Evolutionary conservation across 2,797 vertebrate species (phyloP).

Genomic region (Lepus townsendii): DNA sequence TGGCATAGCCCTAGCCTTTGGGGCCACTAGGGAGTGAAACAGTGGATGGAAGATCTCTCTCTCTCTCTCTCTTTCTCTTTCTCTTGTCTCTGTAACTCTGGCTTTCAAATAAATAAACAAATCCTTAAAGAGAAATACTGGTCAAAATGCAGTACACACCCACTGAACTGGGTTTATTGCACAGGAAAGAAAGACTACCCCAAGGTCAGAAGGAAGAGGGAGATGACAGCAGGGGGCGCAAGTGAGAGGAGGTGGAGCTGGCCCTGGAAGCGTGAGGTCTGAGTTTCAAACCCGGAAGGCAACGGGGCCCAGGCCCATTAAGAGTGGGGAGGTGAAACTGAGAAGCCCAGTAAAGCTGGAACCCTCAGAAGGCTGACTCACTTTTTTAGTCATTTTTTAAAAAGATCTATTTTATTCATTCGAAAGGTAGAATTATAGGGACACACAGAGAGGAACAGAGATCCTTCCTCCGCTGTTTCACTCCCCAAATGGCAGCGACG

Average conservation of each 20-base stretch:
- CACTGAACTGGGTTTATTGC: not conserved
- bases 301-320: not conserved
- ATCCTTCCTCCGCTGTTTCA: too few relatives aligned
- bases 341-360: not conserved
- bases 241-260: not conserved
- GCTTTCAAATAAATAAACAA: too few relatives aligned
- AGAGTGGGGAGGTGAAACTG: not conserved
- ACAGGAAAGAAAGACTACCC: not conserved
- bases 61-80: too few relatives aligned
- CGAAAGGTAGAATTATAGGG: too few relatives aligned
- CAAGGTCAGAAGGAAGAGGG: not conserved
- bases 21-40: too few relatives aligned
- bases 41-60: too few relatives aligned
- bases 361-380: conserved; percentile 12
- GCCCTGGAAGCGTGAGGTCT: not conserved
- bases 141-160: conserved; percentile 10
- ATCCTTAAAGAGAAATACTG: not conserved
- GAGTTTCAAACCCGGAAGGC: not conserved
- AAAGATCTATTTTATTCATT: too few relatives aligned
- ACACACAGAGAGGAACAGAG: too few relatives aligned
- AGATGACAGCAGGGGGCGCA: not conserved
- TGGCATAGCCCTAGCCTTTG: too few relatives aligned
- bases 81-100: too few relatives aligned
- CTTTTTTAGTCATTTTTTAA: too few relatives aligned
- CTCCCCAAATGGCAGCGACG: too few relatives aligned